Conservation (phyloP, 2,113 vertebrate genomes). For the Neodon shergylaensis region DNA sequence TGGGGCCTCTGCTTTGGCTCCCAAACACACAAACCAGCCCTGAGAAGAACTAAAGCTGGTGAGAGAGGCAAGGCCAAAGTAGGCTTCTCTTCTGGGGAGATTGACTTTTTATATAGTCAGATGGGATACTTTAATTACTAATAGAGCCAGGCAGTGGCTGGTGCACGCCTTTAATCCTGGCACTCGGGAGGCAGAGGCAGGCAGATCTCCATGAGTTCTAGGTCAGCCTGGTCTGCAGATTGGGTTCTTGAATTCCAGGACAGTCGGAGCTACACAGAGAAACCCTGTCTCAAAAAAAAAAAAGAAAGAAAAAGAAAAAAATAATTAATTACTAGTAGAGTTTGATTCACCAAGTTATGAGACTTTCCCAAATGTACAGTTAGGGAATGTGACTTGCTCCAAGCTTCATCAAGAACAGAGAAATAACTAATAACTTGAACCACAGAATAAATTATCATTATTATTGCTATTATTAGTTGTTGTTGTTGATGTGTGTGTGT, state of each 20-base stretch:
- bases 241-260: neutral
- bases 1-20: neutral
- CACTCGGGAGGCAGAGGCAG: neutral
- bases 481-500: neutral
- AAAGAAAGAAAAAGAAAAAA: neutral
- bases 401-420: neutral
- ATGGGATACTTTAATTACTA: neutral
- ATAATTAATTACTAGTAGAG: neutral
- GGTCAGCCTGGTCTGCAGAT: neutral
- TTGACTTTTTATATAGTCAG: neutral
- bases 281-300: neutral
- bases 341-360: neutral
- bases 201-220: neutral
- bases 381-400: neutral
- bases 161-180: neutral
- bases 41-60: neutral
- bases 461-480: too few species aligned
- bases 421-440: slow-evolving; percentile 5
- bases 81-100: neutral
- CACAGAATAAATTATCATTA: neutral
- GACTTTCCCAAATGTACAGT: neutral
- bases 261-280: neutral
- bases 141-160: neutral
- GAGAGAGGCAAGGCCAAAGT: neutral
- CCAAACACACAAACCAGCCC: neutral